Evolutionary conservation across 2,113 vertebrate genomes (phyloP).

Genomic region (Channa maculata): DNA sequence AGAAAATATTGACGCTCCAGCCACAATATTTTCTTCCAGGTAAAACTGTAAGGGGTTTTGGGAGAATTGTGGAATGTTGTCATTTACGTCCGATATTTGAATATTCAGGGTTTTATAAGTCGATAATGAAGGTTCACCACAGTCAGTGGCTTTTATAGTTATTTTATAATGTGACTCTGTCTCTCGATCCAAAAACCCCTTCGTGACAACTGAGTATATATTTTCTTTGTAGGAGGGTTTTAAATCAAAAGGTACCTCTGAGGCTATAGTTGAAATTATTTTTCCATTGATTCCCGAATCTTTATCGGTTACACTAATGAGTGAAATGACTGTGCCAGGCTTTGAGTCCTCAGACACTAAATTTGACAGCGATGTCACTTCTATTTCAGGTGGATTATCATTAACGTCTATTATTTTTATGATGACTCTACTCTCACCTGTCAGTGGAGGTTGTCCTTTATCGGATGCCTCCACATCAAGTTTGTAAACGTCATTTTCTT

Average conservation of each 20-base stretch:
- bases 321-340: slow-evolving; percentile 67
- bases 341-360: slow-evolving; percentile 71
- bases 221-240: slow-evolving; percentile 74
- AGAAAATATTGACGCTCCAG: slow-evolving; percentile 66
- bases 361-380: slow-evolving; percentile 76
- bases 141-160: slow-evolving; percentile 70
- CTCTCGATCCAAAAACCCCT: slow-evolving; percentile 70
- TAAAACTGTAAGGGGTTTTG: slow-evolving; percentile 61
- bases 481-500: slow-evolving; percentile 60
- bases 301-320: slow-evolving; percentile 56
- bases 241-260: slow-evolving; percentile 71
- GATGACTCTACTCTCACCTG: slow-evolving; percentile 64
- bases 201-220: slow-evolving; percentile 77
- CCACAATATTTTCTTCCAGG: slow-evolving; percentile 70
- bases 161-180: slow-evolving; percentile 77
- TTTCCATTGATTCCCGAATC: slow-evolving; percentile 73
- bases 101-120: slow-evolving; percentile 63
- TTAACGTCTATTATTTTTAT: slow-evolving; percentile 84
- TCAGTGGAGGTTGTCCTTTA: slow-evolving; percentile 57
- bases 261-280: slow-evolving; percentile 34
- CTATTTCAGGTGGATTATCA: slow-evolving; percentile 82
- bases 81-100: slow-evolving; percentile 76
- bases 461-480: slow-evolving; percentile 64
- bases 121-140: slow-evolving; percentile 66
- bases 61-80: slow-evolving; percentile 72